Evolutionary conservation across 2,797 vertebrate genomes (phyloP), one percentile per base, ranked within the genome.

Genomic region (Hephaestus fuliginosus): DNA sequence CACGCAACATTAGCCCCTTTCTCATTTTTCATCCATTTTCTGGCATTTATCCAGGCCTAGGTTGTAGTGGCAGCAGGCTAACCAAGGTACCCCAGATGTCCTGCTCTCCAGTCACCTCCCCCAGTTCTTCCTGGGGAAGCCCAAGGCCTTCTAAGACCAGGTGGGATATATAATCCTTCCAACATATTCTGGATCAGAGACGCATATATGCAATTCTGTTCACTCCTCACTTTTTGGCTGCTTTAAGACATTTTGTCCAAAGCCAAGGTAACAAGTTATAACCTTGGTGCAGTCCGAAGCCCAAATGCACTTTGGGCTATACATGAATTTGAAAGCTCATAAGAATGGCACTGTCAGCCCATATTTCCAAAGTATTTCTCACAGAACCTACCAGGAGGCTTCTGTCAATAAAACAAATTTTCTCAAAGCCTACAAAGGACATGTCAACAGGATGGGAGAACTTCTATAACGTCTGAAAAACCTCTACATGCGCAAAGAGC

Each of bases 11-110:
- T 15, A 8, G 2, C 48, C 3, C 44, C 22, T 10, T 43, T 68
- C 51, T 63, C 30, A 48, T 58, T 58, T 52, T 61, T 55, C 36
- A 44, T 55, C 56, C 56, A 44, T 53, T 61, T 70, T 48, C 28
- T 76, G 78, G 46, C 30, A 0, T 66, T 41, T 11, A 30, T 68
- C 64, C 88, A 81, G 30, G 69, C 48, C 58, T 55, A 53, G 53
- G 52, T 56, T 62, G 25, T 14, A 33, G 57, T 41, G 36, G 62
- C 78, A 88, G 81, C 57, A 70, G 52, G 53, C 49, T 69, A 68
- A 78, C 78, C 41, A 43, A 70, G 69, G 84, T 61, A 61, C 46
- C 48, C 78, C 79, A 81, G 78, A 86, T 73, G 78, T 62, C 77
- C 78, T 76, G 44, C 53, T 85, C 51, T 33, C 60, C 4, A 48